These are phyloP conservation scores for Tiaroga cobitis DNA, from an alignment of 2,797 vertebrate genomes.

Conservation along the genomic window DNA sequence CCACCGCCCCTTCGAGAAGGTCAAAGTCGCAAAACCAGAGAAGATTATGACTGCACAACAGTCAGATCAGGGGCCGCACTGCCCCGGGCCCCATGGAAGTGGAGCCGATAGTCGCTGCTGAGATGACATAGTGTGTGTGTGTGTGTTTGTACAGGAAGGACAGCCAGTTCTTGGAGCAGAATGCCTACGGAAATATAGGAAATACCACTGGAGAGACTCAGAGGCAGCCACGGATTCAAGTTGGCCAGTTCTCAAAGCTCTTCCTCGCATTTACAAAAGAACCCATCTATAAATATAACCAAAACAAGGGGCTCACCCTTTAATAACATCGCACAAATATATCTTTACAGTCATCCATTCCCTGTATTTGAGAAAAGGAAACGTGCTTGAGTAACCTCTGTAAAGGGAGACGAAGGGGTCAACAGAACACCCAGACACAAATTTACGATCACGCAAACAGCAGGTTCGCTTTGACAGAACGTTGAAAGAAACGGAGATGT, in stretches of 20 bases:
- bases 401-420: neutral
- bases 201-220: slow-evolving; percentile 50
- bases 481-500: neutral
- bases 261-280: slow-evolving; percentile 43
- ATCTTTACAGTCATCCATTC: neutral
- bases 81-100: neutral
- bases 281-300: slow-evolving; percentile 39
- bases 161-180: slow-evolving; percentile 42
- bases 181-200: slow-evolving; percentile 40
- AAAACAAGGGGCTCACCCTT: slow-evolving; percentile 28
- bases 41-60: slow-evolving; percentile 9
- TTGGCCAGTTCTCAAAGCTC: slow-evolving; percentile 31
- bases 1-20: slow-evolving; percentile 33
- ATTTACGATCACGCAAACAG: neutral
- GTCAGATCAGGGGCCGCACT: neutral
- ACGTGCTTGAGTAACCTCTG: slow-evolving; percentile 7
- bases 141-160: slow-evolving; percentile 33
- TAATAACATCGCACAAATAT: slow-evolving; percentile 11
- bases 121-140: neutral
- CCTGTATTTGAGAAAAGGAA: neutral
- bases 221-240: slow-evolving; percentile 21
- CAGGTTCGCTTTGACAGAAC: neutral
- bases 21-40: slow-evolving; percentile 10
- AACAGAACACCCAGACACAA: neutral
- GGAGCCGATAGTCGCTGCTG: neutral